Evolutionary conservation across 2,797 vertebrate species (phyloP), one percentile per base, ranked within the genome.

Genomic region (Lacerta agilis): DNA sequence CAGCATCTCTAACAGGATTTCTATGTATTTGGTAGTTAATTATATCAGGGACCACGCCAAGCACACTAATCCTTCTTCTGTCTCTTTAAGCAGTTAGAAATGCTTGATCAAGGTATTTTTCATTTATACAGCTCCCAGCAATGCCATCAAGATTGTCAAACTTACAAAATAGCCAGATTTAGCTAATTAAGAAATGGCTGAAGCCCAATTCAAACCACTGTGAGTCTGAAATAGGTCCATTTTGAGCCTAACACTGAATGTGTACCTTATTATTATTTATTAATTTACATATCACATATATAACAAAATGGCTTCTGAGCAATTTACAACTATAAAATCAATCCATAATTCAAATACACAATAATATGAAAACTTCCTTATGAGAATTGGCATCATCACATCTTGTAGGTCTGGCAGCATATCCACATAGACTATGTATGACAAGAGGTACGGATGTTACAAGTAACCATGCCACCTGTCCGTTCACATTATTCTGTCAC

Each of bases 1-100:
- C 95, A 96, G 96, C 96, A 95, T 90, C 90, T 96, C 95, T 96
- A 97, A 98, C 82, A 97, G 95, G 94, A 98, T 97, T 97, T 97
- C 92, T 85, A 92, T 89, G 91, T 91, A 94, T 93, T 95, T 96
- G 93, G 87, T 95, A 86, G 96, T 95, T 97, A 97, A 98, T 96
- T 97, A 93, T 96, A 96, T 92, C 92, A 83, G 90, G 87, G 95
- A 91, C 83, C 93, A 90, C 85, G 95, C 81, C 66, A 86, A 96
- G 92, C 94, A 92, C 89, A 95, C 94, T 95, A 96, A 96, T 96
- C 95, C 92, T 94, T 89, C 73, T 93, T 88, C n/a, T 86, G 66
- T 9, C 55, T 80, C 77, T 86, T 79, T 69, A 79, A 79, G 33
- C 66, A 72, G 33, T 72, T 79, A 79, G 75, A 79, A 64, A 27